Evolutionary conservation across 2,888 invertebrate species (phyloP).

Genomic region (Sycophila texana): DNA sequence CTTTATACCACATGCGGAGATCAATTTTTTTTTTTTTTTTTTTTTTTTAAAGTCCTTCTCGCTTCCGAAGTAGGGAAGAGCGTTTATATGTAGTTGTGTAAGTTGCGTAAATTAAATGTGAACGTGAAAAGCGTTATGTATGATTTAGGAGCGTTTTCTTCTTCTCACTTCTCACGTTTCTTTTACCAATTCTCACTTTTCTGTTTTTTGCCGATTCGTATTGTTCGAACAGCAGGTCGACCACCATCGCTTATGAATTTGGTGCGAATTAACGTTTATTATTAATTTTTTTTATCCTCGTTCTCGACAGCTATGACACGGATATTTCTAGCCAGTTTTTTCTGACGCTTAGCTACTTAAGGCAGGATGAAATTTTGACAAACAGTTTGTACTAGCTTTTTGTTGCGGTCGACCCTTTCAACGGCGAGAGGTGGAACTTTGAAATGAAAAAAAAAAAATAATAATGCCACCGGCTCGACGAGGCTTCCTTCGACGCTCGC

Average conservation of each 20-base stretch:
- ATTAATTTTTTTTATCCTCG: neutral
- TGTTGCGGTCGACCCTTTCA: slow-evolving; percentile 19
- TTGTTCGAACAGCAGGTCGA: slow-evolving; percentile 11
- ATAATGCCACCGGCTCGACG: slow-evolving; percentile 8
- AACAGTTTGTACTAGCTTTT: slow-evolving; percentile 20
- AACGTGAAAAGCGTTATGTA: slow-evolving; percentile 19
- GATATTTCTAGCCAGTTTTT: slow-evolving; percentile 29
- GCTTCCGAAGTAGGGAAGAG: slow-evolving; percentile 9
- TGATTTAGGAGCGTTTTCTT: slow-evolving; percentile 16
- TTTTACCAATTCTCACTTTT: slow-evolving; percentile 26
- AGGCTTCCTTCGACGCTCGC: slow-evolving; percentile 13
- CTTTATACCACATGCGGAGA: slow-evolving; percentile 6
- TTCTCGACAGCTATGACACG: slow-evolving; percentile 1
- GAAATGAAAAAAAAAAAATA: slow-evolving; percentile 13
- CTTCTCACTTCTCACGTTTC: slow-evolving; percentile 7
- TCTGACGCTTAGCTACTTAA: slow-evolving; percentile 12
- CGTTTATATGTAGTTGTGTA: slow-evolving; percentile 21
- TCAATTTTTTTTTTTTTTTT: neutral
- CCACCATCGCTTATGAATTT: too few relatives aligned
- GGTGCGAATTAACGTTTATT: too few relatives aligned
- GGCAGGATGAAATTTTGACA: slow-evolving; percentile 35
- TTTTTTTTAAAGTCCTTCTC: slow-evolving; percentile 4
- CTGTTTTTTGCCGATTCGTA: slow-evolving; percentile 51
- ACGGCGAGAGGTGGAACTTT: slow-evolving; percentile 32
- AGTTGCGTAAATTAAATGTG: slow-evolving; percentile 33